These are phyloP conservation scores for Brachypalpus laphriformis DNA, from an alignment of 2,888 invertebrate genomes.

Conservation along the genomic window DNA sequence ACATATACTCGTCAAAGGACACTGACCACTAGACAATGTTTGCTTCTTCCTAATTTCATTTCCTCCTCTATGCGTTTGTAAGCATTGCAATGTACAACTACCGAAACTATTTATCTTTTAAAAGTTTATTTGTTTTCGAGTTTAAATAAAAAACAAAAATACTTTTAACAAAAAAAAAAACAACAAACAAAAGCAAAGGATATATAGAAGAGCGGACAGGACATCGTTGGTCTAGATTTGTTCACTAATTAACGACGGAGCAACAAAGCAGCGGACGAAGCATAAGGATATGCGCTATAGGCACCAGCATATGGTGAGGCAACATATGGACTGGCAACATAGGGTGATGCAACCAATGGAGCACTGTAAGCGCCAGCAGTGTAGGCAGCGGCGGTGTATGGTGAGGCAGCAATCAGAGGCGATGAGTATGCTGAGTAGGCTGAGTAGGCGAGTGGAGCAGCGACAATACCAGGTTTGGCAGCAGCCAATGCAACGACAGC, in stretches of 20 bases:
- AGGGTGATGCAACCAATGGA: conserved; percentile 76
- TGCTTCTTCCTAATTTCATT: conserved; percentile 21
- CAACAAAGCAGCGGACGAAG: conserved; percentile 64
- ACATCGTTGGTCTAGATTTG: conserved; percentile 1
- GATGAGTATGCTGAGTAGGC: conserved; percentile 77
- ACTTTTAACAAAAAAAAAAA: conserved; percentile 1
- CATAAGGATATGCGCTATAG: conserved; percentile 76
- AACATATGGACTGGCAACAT: conserved; percentile 77
- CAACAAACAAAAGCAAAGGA: conserved; percentile 32
- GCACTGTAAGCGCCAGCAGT: conserved; percentile 76
- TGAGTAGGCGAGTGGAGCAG: conserved; percentile 74
- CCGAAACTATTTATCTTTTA: conserved; percentile 37
- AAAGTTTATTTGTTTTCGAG: conserved; percentile 42
- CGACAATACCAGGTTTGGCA: conserved; percentile 78
- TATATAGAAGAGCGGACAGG: neutral
- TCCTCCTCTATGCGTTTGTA: conserved; percentile 11
- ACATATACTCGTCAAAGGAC: neutral
- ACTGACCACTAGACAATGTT: neutral
- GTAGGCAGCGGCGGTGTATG: conserved; percentile 77
- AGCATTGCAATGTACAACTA: conserved; percentile 14
- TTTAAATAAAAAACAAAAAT: conserved; percentile 14
- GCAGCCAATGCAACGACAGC: conserved; percentile 78
- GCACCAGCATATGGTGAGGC: conserved; percentile 76
- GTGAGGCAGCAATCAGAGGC: conserved; percentile 76
- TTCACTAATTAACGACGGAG: conserved; percentile 58